These are phyloP conservation scores for Glomeris marginata DNA, from an alignment of 2,888 invertebrate species.

Conservation along the genomic window DNA sequence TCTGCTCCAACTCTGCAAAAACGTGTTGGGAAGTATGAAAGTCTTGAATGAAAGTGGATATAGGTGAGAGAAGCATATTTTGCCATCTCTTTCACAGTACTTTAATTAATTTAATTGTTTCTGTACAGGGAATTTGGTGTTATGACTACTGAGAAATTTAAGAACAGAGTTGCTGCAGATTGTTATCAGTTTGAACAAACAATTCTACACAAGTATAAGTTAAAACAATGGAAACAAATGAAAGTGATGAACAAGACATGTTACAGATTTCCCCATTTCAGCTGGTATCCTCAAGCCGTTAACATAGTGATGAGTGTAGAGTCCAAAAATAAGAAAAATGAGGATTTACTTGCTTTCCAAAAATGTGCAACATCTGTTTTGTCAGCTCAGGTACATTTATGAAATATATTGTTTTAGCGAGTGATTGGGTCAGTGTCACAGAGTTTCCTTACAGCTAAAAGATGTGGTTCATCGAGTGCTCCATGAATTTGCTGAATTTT, in stretches of 20 bases:
- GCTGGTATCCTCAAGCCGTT: conserved; percentile 7
- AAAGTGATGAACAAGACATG: too few relatives aligned
- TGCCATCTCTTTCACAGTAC: not conserved
- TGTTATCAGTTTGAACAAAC: conserved; percentile 2
- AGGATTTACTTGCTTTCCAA: not conserved
- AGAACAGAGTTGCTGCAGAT: not conserved
- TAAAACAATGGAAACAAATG: too few relatives aligned
- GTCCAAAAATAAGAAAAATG: not conserved
- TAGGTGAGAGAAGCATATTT: not conserved
- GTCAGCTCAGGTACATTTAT: conserved; percentile 4
- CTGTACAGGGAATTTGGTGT: not conserved
- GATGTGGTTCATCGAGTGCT: conserved; percentile 5
- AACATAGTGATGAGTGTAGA: conserved; percentile 1
- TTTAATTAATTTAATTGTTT: not conserved
- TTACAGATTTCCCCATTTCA: too few relatives aligned
- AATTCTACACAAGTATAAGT: conserved; percentile 6
- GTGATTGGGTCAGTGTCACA: too few relatives aligned
- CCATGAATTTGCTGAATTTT: conserved; percentile 2
- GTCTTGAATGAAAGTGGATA: conserved; percentile 1
- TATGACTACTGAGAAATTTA: not conserved
- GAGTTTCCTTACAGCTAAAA: conserved; percentile 6
- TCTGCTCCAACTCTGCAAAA: conserved; percentile 4
- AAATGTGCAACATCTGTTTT: conserved; percentile 9
- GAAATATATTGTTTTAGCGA: too few relatives aligned
- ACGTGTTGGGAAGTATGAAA: conserved; percentile 2